Evolutionary conservation across 2,113 vertebrate genomes (phyloP).

Genomic region (Hoplias malabaricus): DNA sequence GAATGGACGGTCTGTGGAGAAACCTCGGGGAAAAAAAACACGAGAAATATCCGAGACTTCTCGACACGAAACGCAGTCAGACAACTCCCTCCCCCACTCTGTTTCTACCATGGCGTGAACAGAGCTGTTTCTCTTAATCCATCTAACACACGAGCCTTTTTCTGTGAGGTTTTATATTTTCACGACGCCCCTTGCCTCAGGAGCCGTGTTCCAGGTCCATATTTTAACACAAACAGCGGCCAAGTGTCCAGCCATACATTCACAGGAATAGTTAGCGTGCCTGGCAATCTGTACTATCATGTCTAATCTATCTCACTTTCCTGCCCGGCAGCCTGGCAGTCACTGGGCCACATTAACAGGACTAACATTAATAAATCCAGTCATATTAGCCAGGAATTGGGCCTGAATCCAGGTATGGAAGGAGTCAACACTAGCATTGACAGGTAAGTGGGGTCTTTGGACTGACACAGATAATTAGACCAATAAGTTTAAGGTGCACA

Average conservation of each 20-base stretch:
- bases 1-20: conserved; percentile 70
- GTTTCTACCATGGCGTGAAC: conserved; percentile 32
- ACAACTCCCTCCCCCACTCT: conserved; percentile 35
- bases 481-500: not conserved
- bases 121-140: conserved; percentile 34
- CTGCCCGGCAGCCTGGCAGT: conserved; percentile 51
- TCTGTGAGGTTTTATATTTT: conserved; percentile 36
- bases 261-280: conserved; percentile 68
- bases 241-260: conserved; percentile 72
- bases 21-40: conserved; percentile 35
- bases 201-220: conserved; percentile 52
- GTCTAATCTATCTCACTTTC: conserved; percentile 67
- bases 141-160: conserved; percentile 44
- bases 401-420: conserved; percentile 42
- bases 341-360: conserved; percentile 63
- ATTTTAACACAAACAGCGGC: conserved; percentile 63
- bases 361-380: conserved; percentile 70
- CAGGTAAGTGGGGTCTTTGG: conserved; percentile 37
- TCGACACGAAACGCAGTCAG: conserved; percentile 62
- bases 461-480: conserved; percentile 39
- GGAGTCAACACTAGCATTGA: conserved; percentile 41
- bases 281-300: conserved; percentile 68
- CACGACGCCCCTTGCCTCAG: conserved; percentile 40
- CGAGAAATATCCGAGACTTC: conserved; percentile 55
- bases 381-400: conserved; percentile 60